Evolutionary conservation across 2,113 vertebrate species (phyloP).

Genomic region (Ellobius talpinus): DNA sequence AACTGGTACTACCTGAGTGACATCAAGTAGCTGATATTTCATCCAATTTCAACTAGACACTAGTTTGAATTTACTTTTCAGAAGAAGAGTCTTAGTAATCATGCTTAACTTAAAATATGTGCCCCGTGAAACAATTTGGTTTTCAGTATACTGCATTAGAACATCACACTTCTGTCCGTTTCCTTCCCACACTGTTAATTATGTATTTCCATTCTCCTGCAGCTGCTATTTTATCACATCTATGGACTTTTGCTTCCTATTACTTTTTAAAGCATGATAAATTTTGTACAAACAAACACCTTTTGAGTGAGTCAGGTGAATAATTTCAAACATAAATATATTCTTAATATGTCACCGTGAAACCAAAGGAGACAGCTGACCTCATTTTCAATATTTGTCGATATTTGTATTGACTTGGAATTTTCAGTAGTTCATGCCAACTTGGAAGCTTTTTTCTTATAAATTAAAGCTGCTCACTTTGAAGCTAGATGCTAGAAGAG

Average conservation of each 20-base stretch:
- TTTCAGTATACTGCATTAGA: not conserved
- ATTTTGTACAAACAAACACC: not conserved
- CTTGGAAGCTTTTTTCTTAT: not conserved
- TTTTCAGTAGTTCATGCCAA: not conserved
- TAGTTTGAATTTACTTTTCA: not conserved
- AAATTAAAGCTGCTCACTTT: not conserved
- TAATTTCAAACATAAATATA: not conserved
- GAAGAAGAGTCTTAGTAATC: not conserved
- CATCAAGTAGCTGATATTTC: not conserved
- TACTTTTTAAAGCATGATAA: not conserved
- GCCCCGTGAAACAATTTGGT: not conserved
- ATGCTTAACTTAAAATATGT: not conserved
- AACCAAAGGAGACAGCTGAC: not conserved
- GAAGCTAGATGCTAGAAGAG: not conserved
- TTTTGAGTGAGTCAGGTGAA: not conserved
- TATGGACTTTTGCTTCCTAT: not conserved
- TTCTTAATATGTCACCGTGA: not conserved
- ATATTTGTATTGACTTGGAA: not conserved
- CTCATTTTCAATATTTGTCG: not conserved
- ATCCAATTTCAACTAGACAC: not conserved
- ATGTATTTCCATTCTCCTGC: rapidly evolving
- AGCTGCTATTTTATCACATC: not conserved
- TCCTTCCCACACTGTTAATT: not conserved
- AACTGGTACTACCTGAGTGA: not conserved
- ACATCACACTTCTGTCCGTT: not conserved